Base-by-base conservation (phyloP, 1,140 invertebrate genomes). In the Ceratina calcarata region DNA sequence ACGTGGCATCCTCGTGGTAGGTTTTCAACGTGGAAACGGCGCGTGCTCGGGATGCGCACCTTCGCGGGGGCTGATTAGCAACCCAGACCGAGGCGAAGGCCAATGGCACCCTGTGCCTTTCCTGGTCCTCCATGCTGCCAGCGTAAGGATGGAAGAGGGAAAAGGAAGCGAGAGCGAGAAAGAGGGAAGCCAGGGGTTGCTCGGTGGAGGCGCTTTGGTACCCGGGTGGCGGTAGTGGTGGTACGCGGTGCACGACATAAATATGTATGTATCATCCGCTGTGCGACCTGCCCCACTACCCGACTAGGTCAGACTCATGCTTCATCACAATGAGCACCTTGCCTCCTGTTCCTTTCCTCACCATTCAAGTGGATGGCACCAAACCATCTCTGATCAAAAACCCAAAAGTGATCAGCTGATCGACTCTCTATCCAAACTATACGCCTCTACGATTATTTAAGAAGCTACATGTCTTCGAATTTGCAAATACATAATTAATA, bases 201-300 rank as follows among this genome's bases (percentile, higher is more conserved):
- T 76, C 61, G 80, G 24, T 27, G 66, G 66, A 27, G 60, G 10
- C 24, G 61, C 15, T 72, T 8, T 49, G 78, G 68, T 69, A 45
- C 37, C 37, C 37, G 37, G 72, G 71, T 68, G 81, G 51, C 57
- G 68, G 74, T 82, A 83, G 86, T 85, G 86, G 88, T 87, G 84
- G 90, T 89, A 87, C 90, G 88, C 89, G 88, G 82, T 90, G 91
- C 90, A 89, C 91, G 92, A 92, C 91, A 93, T 93, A 93, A 93
- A 93, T 93, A 93, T 93, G 92, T 93, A 93, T 93, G 92, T 92
- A 93, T 93, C 91, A 93, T 92, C 92, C 89, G 89, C 84, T 88
- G 37, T 45, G 88, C 88, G 90, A 92, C 91, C 91, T 93, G 91
- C 91, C 91, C 91, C 89, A 93, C 92, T 93, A 91, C 84, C 89